Conservation (phyloP, 2,113 vertebrate species). For the Protobothrops flavoviridis region DNA sequence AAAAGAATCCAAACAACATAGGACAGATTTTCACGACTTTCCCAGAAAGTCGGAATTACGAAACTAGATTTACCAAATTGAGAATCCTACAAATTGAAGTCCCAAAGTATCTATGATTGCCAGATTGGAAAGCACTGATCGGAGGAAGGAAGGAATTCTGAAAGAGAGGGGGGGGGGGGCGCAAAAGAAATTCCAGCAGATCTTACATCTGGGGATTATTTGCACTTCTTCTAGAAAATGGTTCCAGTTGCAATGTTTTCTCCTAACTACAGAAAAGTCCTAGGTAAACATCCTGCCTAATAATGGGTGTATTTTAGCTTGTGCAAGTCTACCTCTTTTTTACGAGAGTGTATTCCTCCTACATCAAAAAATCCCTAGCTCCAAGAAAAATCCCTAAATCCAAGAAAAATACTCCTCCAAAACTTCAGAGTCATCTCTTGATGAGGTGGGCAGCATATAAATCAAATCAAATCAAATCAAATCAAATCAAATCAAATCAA, state of each 20-base stretch:
- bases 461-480: not conserved
- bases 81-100: not conserved
- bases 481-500: not conserved
- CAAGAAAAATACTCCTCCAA: not conserved
- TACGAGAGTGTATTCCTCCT: not conserved
- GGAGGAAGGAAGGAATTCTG: not conserved
- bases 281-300: accelerated
- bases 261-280: conserved; percentile 20
- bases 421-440: not conserved
- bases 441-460: not conserved
- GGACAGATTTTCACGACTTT: not conserved
- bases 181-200: conserved; percentile 34
- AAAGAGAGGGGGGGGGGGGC: not conserved
- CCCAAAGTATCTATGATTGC: not conserved
- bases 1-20: not conserved
- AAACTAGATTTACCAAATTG: not conserved
- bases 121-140: not conserved
- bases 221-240: conserved; percentile 40
- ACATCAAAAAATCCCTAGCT: not conserved
- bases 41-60: not conserved
- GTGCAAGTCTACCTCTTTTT: not conserved
- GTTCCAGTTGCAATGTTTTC: conserved; percentile 39
- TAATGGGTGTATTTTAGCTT: not conserved
- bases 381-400: not conserved
- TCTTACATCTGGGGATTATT: conserved; percentile 22